Conservation (phyloP, 2,113 vertebrate species). For the Euleptes europaea region DNA sequence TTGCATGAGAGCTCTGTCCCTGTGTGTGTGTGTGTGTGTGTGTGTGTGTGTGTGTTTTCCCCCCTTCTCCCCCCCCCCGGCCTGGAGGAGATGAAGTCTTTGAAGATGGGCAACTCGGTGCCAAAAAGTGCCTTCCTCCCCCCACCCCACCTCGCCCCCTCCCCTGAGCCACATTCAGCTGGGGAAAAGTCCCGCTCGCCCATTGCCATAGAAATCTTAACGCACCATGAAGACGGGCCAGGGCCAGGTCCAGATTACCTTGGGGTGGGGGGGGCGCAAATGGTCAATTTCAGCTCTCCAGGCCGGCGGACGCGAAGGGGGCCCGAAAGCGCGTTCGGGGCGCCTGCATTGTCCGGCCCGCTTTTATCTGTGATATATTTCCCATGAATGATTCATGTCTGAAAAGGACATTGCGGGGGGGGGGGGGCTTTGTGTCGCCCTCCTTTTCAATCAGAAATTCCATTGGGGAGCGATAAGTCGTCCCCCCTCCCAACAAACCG, state of each 20-base stretch:
- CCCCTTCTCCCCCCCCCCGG: neutral
- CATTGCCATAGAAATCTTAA: constrained; percentile 95
- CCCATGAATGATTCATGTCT: constrained; percentile 95
- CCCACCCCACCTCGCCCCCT: neutral
- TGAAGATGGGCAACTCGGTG: constrained; percentile 88
- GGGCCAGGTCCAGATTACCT: constrained; percentile 85
- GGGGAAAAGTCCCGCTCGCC: constrained; percentile 83
- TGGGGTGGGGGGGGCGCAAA: constrained; percentile 93
- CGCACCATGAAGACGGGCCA: constrained; percentile 92
- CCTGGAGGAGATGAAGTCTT: constrained; percentile 80
- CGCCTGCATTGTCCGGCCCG: constrained; percentile 87
- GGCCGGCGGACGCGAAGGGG: constrained; percentile 88
- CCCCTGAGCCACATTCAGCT: constrained; percentile 87
- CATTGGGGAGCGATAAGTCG: constrained; percentile 88
- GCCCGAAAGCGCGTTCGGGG: constrained; percentile 84
- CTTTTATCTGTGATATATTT: constrained; percentile 93
- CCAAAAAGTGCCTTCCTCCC: constrained; percentile 82
- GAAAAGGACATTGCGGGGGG: neutral
- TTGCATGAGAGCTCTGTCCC: constrained; percentile 55
- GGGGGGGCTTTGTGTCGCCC: constrained; percentile 83
- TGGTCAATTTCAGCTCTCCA: constrained; percentile 92
- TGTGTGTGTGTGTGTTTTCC: constrained; percentile 23
- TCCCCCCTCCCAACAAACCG: neutral
- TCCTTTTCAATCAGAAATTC: constrained; percentile 85
- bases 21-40: neutral